Base-by-base conservation (phyloP, 2,888 invertebrate genomes). In the Mimumesa dahlbomi region DNA sequence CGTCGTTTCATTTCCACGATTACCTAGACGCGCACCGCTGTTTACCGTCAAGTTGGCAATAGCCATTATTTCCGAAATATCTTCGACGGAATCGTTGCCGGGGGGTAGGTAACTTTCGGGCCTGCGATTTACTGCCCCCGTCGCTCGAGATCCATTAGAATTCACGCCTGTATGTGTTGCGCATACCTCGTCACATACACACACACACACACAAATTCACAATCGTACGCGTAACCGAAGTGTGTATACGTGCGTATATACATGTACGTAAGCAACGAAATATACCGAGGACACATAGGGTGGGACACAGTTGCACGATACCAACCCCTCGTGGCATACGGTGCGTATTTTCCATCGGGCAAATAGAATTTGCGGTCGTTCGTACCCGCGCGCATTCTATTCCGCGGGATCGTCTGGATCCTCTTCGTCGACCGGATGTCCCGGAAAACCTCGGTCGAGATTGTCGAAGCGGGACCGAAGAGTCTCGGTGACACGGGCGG, bases 351-450 rank as follows among this genome's bases (percentile, higher is more conserved):
- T 81, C 82, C 82, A 78, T 82, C 75, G 71, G 72, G 82, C 83
- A 86, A 86, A 86, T 85, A 86, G 85, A 86, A 86, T 86, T 85
- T 85, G 86, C 74, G 85, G 86, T 83, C 63, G 76, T 65, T 59
- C 63, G 38, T 18, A 18, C n/a, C 16, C 42, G 34, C 52, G 31
- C 14, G 49, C 38, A 46, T 53, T 66, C 49, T 49, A 38, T 50
- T 43, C 50, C 56, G 42, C 62, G 49, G 21, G 62, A 56, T 38
- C 58, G 50, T 50, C 16, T n/a, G 40, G 11, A 36, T 36, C 13
- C 38, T 18, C n/a, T n/a, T 16, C 43, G 43, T 18, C 13, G 40
- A 9, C 2, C 40, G 40, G 16, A 40, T 3, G 16, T 40, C 43
- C 11, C 43, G 22, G 31, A 19, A 25, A n/a, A n/a, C 7, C 21